Base-by-base conservation (phyloP, 2,888 invertebrate genomes). In the Oligia latruncula region DNA sequence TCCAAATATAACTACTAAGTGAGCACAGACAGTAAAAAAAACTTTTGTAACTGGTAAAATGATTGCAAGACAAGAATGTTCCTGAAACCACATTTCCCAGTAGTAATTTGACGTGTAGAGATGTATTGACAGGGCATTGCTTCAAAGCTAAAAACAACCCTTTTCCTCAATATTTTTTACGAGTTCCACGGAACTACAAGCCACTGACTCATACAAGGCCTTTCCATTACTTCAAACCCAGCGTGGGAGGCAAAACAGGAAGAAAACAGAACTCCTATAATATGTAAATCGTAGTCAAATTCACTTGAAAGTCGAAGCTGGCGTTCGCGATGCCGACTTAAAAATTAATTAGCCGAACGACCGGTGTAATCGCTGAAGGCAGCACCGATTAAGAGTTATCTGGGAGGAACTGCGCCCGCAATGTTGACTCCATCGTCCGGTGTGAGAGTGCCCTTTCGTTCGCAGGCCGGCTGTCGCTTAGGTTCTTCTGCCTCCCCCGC, bases 261-360 rank as follows among this genome's bases (percentile, higher is more conserved):
- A 91, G 92, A 91, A 93, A 93, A 93, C 89, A 93, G 89, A 90
- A 91, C 91, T 91, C 88, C 91, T 90, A 91, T 91, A 93, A 92
- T 93, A 94, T 93, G 93, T 91, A 94, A 94, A 96, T 95, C 93
- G 92, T 90, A 93, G 94, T 93, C 90, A 92, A 95, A 95, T 95
- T 95, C 93, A 93, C 92, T 95, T 92, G 92, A 92, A 95, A 95
- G 92, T 94, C 93, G 92, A 94, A 93, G 94, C 92, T 93, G 93
- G 91, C 82, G 83, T 94, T 92, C 89, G 92, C 93, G 94, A 95
- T 93, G 93, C 93, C 91, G 96, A 96, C 96, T 97, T 97, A 96
- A 97, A 97, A 97, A 97, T 97, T 97, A 97, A 97, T 97, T 97
- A 97, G 94, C 95, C 95, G 94, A 95, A 96, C 95, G 95, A 96